phyloP scores from a whole-genome alignment of 2,797 vertebrate genomes.

The Pangasius macronema region DNA sequence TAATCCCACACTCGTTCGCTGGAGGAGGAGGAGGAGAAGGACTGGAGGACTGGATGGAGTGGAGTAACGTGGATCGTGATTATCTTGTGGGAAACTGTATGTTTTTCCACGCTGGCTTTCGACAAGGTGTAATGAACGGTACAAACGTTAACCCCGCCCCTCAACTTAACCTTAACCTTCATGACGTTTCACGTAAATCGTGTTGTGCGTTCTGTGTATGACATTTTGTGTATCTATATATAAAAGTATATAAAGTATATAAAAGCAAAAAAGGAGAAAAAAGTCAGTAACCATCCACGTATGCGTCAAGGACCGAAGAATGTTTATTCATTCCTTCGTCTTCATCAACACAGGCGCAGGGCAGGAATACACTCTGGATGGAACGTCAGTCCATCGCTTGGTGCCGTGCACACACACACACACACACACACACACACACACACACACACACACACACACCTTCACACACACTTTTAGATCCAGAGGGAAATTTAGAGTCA shows the following conservation, averaged over 20 bases:
- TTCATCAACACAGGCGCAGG: neutral
- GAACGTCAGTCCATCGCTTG: neutral
- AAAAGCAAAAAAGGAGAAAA: neutral
- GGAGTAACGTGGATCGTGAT: neutral
- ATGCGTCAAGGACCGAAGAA: neutral
- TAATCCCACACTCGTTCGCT: conserved; percentile 42
- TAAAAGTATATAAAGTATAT: neutral
- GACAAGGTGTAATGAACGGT: too few species aligned
- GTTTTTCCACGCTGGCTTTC: neutral
- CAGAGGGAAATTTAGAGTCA: neutral
- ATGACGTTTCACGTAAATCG: neutral
- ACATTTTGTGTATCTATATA: neutral
- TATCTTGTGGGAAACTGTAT: neutral
- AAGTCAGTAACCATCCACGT: neutral
- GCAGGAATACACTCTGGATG: neutral
- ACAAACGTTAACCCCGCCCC: neutral
- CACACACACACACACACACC: neutral
- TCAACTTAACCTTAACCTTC: neutral
- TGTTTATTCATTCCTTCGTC: neutral
- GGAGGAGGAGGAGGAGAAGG: conserved; percentile 34
- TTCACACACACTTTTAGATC: neutral
- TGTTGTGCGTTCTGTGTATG: neutral
- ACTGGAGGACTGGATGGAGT: conserved; percentile 34
- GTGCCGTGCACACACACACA: neutral
- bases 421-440: neutral